Evolutionary conservation across 1,140 invertebrate species (phyloP), one percentile per base, ranked within the genome.

Genomic region (Sarcophaga bullata): DNA sequence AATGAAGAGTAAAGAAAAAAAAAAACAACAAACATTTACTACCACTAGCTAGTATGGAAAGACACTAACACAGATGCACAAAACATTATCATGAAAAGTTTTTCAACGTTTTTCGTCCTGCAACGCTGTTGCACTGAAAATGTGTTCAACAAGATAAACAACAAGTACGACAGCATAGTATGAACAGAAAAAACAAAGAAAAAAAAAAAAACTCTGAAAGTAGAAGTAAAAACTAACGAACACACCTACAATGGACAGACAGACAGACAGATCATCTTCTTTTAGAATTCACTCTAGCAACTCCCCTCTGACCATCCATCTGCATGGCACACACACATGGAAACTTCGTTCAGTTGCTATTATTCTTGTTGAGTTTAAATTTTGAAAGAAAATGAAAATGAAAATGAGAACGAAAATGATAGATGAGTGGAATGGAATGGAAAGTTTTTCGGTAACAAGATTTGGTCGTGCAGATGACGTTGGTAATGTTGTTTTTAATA

Each of bases 101-200:
- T 58, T 58, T 15, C 54, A 58, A 58, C 54, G n/a, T 6, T n/a
- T 58, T n/a, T 37, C 0, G 1, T 0, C 17, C n/a, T 68, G 6
- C 62, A 19, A 8, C 62, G 62, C 62, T 68, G 62, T 68, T 68
- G n/a, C 62, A 17, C 7, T 7, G 13, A 68, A 10, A 68, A 68
- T 68, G 62, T 68, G n/a, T 68, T 58, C 54, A n/a, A 68, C 62
- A 68, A 68, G 17, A 68, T 68, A 68, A 68, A 68, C 62, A 68
- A 68, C 62, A 68, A 58, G 54, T 58, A 58, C 54, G 54, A 58
- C 3, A 58, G 54, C 25, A 37, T 37, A 37, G n/a, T n/a, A n/a
- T n/a, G 25, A 37, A 37, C 25, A 37, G 25, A 4, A 15, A 58
- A 15, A 58, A 58, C 13, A 58, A 15, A 58, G 6, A 58, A 13